Evolutionary conservation across 2,113 vertebrate species (phyloP).

Genomic region (Anhinga anhinga): DNA sequence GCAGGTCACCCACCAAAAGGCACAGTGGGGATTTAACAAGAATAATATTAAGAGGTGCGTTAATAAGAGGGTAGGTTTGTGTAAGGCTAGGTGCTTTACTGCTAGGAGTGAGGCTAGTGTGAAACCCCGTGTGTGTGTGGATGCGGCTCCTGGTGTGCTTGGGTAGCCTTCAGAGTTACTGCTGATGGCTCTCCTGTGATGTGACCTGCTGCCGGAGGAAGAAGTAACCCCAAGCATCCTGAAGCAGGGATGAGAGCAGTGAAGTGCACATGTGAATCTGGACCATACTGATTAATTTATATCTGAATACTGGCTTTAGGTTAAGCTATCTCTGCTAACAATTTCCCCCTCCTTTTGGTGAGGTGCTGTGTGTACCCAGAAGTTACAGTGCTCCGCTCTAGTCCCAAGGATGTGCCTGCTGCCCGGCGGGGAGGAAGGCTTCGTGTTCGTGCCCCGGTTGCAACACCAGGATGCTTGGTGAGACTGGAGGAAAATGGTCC

Average conservation of each 20-base stretch:
- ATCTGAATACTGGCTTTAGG: background rate
- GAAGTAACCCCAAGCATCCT: background rate
- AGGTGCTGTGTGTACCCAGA: background rate
- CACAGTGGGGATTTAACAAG: background rate
- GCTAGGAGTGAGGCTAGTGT: background rate
- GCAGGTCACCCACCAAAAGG: background rate
- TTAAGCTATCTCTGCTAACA: background rate
- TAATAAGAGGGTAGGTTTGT: no score
- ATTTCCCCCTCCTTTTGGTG: background rate
- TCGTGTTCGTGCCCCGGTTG: background rate
- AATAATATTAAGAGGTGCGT: background rate
- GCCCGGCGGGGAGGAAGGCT: background rate
- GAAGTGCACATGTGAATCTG: background rate
- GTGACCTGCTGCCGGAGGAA: background rate
- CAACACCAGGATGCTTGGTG: no score
- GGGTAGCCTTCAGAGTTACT: no score
- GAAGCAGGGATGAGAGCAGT: background rate
- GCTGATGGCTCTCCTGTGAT: background rate
- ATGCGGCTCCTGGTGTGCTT: background rate
- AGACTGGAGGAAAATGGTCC: background rate
- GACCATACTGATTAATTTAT: background rate
- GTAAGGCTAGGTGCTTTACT: no score
- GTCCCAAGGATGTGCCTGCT: background rate
- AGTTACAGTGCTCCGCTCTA: background rate
- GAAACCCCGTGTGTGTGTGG: fast-evolving